Percentiles rank a stretch among this genome's conserved stretches.
These are phyloP conservation scores for Achlya flavicornis DNA, from an alignment of 2,888 invertebrate species.

Conservation along the genomic window DNA sequence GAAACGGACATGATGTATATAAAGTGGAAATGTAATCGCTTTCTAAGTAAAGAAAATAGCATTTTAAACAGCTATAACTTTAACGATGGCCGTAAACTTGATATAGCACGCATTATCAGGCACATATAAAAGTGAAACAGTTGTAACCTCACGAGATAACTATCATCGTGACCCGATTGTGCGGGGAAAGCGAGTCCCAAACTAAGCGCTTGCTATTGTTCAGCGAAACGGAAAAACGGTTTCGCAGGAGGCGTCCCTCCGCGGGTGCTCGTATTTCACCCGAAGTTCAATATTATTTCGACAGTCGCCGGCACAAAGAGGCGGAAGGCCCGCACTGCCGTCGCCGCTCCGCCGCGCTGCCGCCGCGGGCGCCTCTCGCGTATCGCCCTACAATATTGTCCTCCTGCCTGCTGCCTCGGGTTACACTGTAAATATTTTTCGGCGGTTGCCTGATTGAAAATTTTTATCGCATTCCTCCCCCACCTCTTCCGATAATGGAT, in stretches of 20 bases:
- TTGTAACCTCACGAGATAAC: slow-evolving; percentile 31
- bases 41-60: slow-evolving; percentile 41
- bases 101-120: neutral
- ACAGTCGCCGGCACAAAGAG: slow-evolving; percentile 74
- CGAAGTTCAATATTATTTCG: slow-evolving; percentile 82
- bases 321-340: slow-evolving; percentile 70
- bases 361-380: slow-evolving; percentile 70
- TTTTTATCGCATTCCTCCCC: slow-evolving; percentile 78
- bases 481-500: slow-evolving; percentile 71
- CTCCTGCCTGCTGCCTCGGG: slow-evolving; percentile 73
- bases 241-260: slow-evolving; percentile 72
- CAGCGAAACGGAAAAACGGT: slow-evolving; percentile 77
- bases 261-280: slow-evolving; percentile 80
- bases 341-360: slow-evolving; percentile 61
- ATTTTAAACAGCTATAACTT: slow-evolving; percentile 30
- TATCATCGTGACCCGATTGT: slow-evolving; percentile 49
- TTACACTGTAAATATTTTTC: slow-evolving; percentile 82
- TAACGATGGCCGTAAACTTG: slow-evolving; percentile 18
- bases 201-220: slow-evolving; percentile 75
- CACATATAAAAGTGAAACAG: slow-evolving; percentile 8
- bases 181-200: slow-evolving; percentile 58
- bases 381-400: slow-evolving; percentile 80
- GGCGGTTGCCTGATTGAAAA: slow-evolving; percentile 80
- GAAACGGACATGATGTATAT: slow-evolving; percentile 50
- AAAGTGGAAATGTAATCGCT: slow-evolving; percentile 46